Base-by-base conservation (phyloP, 2,113 vertebrate species). In the Zosterops hypoxanthus region DNA sequence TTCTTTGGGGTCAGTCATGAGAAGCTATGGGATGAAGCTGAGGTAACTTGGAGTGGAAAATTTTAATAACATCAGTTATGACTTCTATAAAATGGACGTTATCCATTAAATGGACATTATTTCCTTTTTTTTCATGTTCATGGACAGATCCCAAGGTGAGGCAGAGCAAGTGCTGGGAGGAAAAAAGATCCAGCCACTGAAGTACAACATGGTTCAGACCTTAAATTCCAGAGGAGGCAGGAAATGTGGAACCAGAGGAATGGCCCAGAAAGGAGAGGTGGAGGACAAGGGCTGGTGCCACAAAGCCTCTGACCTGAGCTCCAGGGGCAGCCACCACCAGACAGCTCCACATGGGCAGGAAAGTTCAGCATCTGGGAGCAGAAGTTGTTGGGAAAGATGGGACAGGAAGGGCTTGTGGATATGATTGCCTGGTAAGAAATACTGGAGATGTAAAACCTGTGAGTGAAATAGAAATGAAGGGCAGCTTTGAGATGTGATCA, bases 241-340 rank as follows among this genome's bases (percentile, higher is more conserved):
- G 34, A 29, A 50, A 26, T 4, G 24, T 56, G 47, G 81, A 84
- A 42, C 10, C 25, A 47, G 65, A 78, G 63, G 57, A 60, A 49
- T 3, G 16, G 31, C 28, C 11, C 18, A 33, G 34, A 31, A 29
- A 70, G 36, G 36, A 65, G n/a, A 46, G 21, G 9, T 4, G 5
- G 20, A 53, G 25, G 23, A 80, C 55, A 44, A 53, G 8, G 2
- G 4, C 1, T 2, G 0, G 12, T 46, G 69, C 24, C n/a, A 26
- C 5, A 5, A 31, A 36, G 19, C 26, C 12, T 0, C n/a, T 52
- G 41, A 10, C 2, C 4, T 68, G 70, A 9, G 17, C 42, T 91
- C 9, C 24, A 31, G 53, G 61, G 21, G 17, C 29, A 39, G 57
- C 4, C 82, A 53, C 24, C 53, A 46, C 17, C 75, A 53, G 41